Base-by-base conservation (phyloP, 2,797 vertebrate genomes). In the Schizopygopsis malacanthus region DNA sequence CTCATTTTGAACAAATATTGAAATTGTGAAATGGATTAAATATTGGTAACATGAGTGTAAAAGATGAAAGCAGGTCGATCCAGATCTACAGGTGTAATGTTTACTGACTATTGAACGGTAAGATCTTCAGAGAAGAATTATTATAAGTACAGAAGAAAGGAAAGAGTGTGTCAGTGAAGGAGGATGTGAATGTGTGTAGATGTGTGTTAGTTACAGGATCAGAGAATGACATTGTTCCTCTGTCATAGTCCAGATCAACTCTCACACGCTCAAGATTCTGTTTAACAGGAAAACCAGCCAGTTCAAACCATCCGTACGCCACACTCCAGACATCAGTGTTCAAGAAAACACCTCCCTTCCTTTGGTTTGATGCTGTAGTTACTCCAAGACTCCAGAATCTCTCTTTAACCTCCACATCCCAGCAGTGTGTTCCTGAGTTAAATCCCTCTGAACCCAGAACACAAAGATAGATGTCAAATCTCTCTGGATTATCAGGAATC, bases 301-400 rank as follows among this genome's bases (percentile, higher is more conserved):
- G 3, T 0, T 59, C 56, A 59, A 1, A 4, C 9, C 0, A n/a
- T n/a, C 22, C 0, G 3, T 59, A 0, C 56, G 4, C 1, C 10
- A 59, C 56, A 59, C 4, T 11, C 56, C 56, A 59, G 56, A 59
- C 56, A 59, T 56, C 54, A 56, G 20, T 56, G 20, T 4, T 22
- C 22, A 56, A 56, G 8, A 56, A 56, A 0, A 2, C 28, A 28
- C 1, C 1, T 28, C 28, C 28, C 28, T 28, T 28, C 28, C 28
- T 28, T 28, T 28, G 28, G 28, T 28, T 28, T 28, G 28, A 28
- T 28, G 28, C 28, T 28, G 28, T 28, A 28, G 28, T 28, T 28
- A 28, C 28, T 28, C 28, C 28, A 28, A 28, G 28, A 28, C 1
- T 28, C 28, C 28, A 28, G 1, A 28, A 28, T 28, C 25, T 28